These are phyloP conservation scores for Phyllotreta cruciferae DNA, from an alignment of 2,888 invertebrate species.

Conservation along the genomic window DNA sequence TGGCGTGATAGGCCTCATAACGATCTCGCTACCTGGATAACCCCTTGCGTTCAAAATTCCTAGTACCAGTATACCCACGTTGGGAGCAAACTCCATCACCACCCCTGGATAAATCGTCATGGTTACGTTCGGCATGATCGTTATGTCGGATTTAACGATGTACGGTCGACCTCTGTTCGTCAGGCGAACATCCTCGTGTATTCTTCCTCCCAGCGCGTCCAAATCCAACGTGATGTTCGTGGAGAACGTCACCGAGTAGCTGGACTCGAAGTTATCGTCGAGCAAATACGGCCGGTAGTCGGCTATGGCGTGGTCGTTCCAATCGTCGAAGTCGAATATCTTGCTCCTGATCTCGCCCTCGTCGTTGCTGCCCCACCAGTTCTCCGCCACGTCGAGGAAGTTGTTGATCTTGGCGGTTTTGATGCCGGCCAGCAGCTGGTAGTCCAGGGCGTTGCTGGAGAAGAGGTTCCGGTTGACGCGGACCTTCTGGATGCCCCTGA, in stretches of 20 bases:
- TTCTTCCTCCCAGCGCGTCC: constrained; percentile 79
- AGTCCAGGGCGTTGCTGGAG: constrained; percentile 81
- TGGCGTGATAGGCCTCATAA: constrained; percentile 72
- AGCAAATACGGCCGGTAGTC: constrained; percentile 87
- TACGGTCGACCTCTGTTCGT: constrained; percentile 72
- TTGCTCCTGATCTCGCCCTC: constrained; percentile 76
- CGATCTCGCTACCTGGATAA: constrained; percentile 74
- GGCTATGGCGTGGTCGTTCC: constrained; percentile 97
- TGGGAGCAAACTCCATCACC: constrained; percentile 91
- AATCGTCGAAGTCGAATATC: constrained; percentile 98
- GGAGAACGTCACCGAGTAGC: constrained; percentile 72
- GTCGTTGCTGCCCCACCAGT: constrained; percentile 94
- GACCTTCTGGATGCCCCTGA: constrained; percentile 94
- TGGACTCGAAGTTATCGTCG: constrained; percentile 77
- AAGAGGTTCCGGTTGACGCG: constrained; percentile 89
- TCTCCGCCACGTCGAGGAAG: constrained; percentile 85
- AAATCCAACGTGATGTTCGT: constrained; percentile 67
- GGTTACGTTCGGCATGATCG: constrained; percentile 93
- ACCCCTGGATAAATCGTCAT: constrained; percentile 89
- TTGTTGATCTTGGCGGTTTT: constrained; percentile 88
- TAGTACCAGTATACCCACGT: constrained; percentile 93
- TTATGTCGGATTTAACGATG: constrained; percentile 85
- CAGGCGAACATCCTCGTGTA: constrained; percentile 71
- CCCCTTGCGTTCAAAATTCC: constrained; percentile 89
- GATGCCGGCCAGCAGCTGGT: constrained; percentile 91